Percentiles rank a stretch among this genome's conserved stretches.
Evolutionary conservation across 1,140 invertebrate species (phyloP).

Genomic region (Drosophila gunungcola): DNA sequence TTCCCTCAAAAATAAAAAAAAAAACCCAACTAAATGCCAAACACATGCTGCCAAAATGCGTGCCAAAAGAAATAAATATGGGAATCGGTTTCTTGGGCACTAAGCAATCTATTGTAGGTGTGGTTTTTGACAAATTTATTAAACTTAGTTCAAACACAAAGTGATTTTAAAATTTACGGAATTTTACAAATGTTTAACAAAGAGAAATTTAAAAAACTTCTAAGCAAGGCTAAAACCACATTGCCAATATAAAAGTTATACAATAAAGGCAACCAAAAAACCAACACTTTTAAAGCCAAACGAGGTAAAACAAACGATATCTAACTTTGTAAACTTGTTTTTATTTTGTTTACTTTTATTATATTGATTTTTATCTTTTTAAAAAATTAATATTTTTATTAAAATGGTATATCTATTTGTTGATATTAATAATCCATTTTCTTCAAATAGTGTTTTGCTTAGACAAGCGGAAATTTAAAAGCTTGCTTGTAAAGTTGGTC

Average conservation of each 20-base stretch:
- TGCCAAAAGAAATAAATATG: conserved; percentile 23
- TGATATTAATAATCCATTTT: neutral
- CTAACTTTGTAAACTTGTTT: neutral
- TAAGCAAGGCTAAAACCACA: no score
- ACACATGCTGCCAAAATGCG: conserved; percentile 63
- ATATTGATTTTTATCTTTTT: no score
- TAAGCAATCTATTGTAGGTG: no score
- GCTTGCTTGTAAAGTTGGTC: neutral
- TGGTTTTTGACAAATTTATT: no score
- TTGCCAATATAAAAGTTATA: no score
- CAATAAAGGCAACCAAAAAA: neutral
- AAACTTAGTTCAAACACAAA: no score
- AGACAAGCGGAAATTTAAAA: neutral
- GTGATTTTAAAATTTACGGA: no score
- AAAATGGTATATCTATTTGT: neutral
- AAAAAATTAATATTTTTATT: neutral
- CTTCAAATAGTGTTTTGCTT: neutral
- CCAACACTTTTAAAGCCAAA: neutral
- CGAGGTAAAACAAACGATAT: no score
- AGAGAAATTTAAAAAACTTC: no score
- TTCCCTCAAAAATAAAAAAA: conserved; percentile 13
- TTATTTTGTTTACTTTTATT: neutral
- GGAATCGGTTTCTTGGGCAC: neutral
- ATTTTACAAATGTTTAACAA: no score
- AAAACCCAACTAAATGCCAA: conserved; percentile 62